phyloP scores from a whole-genome alignment of 2,797 vertebrate genomes.

The Acrocephalus scirpaceus region DNA sequence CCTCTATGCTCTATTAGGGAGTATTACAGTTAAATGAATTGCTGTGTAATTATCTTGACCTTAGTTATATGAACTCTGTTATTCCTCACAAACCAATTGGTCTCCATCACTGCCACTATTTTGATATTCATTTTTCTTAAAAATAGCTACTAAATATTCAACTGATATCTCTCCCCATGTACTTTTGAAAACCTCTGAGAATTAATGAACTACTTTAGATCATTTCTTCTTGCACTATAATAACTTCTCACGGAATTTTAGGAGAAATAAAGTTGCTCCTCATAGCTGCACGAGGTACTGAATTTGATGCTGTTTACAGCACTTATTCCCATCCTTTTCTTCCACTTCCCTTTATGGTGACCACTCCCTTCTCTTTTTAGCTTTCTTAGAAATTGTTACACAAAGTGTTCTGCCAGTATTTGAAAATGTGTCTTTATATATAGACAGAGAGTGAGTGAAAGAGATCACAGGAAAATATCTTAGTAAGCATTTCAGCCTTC shows the following conservation, averaged over 20 bases:
- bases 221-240: neutral
- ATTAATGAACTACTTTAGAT: neutral
- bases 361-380: neutral
- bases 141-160: neutral
- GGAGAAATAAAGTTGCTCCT: neutral
- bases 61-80: neutral
- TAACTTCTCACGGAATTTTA: neutral
- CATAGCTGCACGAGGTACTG: neutral
- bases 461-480: constrained; percentile 18
- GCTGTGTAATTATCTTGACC: neutral
- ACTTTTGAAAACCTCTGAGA: neutral
- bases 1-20: neutral
- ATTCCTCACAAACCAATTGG: neutral
- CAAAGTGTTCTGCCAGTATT: neutral
- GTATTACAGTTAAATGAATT: neutral
- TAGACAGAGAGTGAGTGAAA: neutral
- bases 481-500: constrained; percentile 38
- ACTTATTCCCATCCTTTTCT: neutral
- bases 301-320: neutral
- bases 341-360: neutral
- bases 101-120: neutral
- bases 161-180: neutral
- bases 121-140: neutral
- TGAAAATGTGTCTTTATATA: neutral
- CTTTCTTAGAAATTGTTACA: neutral